Conservation (phyloP, 2,888 invertebrate species). For the Caenorhabditis zanzibari region DNA sequence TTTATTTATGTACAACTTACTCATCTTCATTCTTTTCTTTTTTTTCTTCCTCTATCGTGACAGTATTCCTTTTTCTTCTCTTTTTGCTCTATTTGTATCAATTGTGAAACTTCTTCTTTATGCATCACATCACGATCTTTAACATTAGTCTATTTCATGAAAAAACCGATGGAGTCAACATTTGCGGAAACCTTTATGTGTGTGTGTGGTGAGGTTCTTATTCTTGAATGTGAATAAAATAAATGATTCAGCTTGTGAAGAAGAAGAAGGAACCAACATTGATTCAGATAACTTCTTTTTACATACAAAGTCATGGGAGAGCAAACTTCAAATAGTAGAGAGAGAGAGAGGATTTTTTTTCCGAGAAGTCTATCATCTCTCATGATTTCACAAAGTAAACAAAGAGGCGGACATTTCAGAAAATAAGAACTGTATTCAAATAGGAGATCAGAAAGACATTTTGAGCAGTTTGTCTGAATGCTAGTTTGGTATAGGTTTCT, state of each 20-base stretch:
- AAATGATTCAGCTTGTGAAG: conserved; percentile 43
- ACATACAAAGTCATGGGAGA: conserved; percentile 32
- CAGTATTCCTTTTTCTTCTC: background rate
- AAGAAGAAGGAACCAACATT: conserved; percentile 39
- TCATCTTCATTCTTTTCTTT: conserved; percentile 9
- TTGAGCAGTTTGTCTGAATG: conserved; percentile 2
- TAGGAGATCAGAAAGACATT: conserved; percentile 19
- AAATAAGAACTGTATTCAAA: conserved; percentile 48
- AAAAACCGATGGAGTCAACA: conserved; percentile 18
- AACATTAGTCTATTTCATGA: background rate
- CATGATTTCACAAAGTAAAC: conserved; percentile 32
- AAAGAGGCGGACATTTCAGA: conserved; percentile 42
- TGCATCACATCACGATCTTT: conserved; percentile 36
- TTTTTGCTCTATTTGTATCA: conserved; percentile 47
- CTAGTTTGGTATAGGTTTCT: background rate
- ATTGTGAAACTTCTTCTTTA: conserved; percentile 37
- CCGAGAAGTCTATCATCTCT: conserved; percentile 32
- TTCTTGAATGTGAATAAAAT: conserved; percentile 11
- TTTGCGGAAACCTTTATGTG: conserved; percentile 1
- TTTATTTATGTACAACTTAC: conserved; percentile 10
- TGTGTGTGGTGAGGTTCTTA: background rate
- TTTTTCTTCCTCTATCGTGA: background rate
- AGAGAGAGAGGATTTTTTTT: conserved; percentile 22
- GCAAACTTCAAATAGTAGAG: conserved; percentile 41
- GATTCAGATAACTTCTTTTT: conserved; percentile 28